Conservation (phyloP, 2,888 invertebrate genomes). For the Yponomeuta cagnagella region DNA sequence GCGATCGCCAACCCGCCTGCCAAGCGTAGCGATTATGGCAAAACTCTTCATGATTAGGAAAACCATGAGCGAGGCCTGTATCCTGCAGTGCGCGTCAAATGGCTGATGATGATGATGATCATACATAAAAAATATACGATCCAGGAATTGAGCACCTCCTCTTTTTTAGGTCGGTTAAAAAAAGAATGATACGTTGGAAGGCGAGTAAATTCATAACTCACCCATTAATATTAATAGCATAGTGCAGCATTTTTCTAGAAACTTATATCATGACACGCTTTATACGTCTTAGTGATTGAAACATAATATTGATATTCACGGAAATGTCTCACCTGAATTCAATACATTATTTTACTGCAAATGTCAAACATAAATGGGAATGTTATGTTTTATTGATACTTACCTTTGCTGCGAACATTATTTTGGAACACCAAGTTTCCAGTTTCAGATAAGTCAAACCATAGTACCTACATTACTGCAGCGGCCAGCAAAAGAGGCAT, state of each 20-base stretch:
- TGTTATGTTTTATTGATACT: background rate
- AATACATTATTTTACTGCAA: background rate
- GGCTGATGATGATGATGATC: too few relatives aligned
- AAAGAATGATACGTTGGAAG: too few relatives aligned
- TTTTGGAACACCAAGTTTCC: background rate
- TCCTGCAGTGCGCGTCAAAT: too few relatives aligned
- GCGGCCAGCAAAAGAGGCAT: too few relatives aligned
- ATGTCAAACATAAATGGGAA: background rate
- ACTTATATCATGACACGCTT: background rate
- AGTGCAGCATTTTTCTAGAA: background rate
- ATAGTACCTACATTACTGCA: too few relatives aligned
- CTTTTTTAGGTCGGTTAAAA: too few relatives aligned
- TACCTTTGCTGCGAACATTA: background rate
- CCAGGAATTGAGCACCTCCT: too few relatives aligned
- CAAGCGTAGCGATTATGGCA: too few relatives aligned
- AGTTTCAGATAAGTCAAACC: background rate
- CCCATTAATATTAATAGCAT: slow-evolving; percentile 44
- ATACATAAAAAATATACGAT: too few relatives aligned
- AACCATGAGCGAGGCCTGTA: too few relatives aligned
- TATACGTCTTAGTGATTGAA: slow-evolving; percentile 21
- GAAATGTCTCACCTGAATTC: background rate
- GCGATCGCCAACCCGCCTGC: too few relatives aligned
- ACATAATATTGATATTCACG: slow-evolving; percentile 35
- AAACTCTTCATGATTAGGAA: too few relatives aligned
- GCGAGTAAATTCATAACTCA: slow-evolving; percentile 26